These are phyloP conservation scores for Xenentodon cancila DNA, from an alignment of 2,797 vertebrate genomes.

Conservation along the genomic window DNA sequence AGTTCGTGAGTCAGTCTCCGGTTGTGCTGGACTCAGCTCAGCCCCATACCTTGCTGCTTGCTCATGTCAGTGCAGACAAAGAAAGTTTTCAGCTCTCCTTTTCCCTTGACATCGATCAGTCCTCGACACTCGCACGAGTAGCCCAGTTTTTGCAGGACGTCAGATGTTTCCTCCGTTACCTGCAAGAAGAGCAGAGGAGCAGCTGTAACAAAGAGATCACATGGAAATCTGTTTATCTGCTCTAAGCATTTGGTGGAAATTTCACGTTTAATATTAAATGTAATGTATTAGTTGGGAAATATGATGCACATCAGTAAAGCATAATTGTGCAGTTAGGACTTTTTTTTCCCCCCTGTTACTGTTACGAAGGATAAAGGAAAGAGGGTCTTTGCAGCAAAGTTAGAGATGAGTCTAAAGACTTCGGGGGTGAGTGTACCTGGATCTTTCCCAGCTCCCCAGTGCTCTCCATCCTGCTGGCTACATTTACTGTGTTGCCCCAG, in stretches of 20 bases:
- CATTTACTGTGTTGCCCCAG: conserved; percentile 98
- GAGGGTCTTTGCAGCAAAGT: too few species aligned
- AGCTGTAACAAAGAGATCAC: background rate
- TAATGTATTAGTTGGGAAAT: too few species aligned
- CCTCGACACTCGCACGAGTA: conserved; percentile 96
- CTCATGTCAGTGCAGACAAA: conserved; percentile 95
- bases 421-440: conserved; percentile 83
- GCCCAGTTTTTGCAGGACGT: conserved; percentile 87
- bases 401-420: too few species aligned
- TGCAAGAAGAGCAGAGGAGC: conserved; percentile 46
- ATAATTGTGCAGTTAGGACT: too few species aligned
- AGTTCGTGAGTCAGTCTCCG: conserved; percentile 19
- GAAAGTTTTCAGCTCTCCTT: conserved; percentile 95
- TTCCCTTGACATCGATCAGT: conserved; percentile 95
- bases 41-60: conserved; percentile 91
- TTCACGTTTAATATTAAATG: too few species aligned
- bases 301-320: too few species aligned
- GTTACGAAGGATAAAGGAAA: too few species aligned
- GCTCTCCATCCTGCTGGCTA: conserved; percentile 97
- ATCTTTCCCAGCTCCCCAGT: conserved; percentile 96
- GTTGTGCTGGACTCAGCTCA: conserved; percentile 84
- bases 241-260: too few species aligned
- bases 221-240: too few species aligned
- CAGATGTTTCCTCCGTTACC: conserved; percentile 94
- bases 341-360: too few species aligned